Evolutionary conservation across 2,113 vertebrate genomes (phyloP).

Genomic region (Anhinga anhinga): DNA sequence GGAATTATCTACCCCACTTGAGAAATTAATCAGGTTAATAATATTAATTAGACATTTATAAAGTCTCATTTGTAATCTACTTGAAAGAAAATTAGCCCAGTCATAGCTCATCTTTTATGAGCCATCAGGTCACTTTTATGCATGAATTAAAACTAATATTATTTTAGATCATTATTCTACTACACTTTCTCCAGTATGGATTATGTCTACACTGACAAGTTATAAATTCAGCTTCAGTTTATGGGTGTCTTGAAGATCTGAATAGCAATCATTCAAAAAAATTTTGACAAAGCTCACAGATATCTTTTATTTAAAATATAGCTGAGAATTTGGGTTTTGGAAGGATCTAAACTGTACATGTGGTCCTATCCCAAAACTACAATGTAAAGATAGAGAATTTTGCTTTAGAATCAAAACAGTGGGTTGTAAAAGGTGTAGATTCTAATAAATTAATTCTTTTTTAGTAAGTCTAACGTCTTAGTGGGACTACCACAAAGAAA

Average conservation of each 20-base stretch:
- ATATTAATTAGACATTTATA: slow-evolving; percentile 13
- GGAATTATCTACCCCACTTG: neutral
- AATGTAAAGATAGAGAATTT: neutral
- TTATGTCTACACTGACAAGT: neutral
- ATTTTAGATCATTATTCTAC: neutral
- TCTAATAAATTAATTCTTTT: neutral
- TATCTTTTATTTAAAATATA: neutral
- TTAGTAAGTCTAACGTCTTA: neutral
- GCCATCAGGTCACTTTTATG: neutral
- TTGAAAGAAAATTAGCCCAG: slow-evolving; percentile 16
- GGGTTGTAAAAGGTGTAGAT: neutral
- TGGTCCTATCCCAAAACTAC: neutral
- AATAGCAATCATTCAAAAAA: neutral
- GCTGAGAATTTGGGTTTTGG: neutral
- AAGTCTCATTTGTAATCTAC: neutral
- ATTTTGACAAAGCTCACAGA: neutral
- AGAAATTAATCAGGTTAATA: slow-evolving; percentile 32
- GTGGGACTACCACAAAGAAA: neutral
- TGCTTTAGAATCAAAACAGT: neutral
- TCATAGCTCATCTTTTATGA: neutral
- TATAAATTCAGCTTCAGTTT: neutral
- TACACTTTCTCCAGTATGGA: neutral
- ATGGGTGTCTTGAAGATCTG: neutral
- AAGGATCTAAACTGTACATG: neutral
- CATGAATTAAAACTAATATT: neutral